These are phyloP conservation scores for Tarsius wallacei DNA, from an alignment of 2,797 vertebrate species.

Conservation along the genomic window DNA sequence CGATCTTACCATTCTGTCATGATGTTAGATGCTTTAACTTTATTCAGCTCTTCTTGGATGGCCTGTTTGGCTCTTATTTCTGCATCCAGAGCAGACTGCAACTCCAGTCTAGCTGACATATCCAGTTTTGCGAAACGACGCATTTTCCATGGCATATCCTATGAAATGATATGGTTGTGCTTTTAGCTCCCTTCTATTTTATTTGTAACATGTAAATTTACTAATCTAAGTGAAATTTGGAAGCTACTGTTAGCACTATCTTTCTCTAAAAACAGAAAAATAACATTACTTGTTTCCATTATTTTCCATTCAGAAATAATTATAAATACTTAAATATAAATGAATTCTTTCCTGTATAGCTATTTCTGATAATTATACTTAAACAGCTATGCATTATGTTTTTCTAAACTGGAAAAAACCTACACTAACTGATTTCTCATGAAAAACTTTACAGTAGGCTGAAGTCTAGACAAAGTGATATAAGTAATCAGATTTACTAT, in stretches of 20 bases:
- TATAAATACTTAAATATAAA: neutral
- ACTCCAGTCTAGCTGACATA: constrained; percentile 98
- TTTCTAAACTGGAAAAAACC: constrained; percentile 52
- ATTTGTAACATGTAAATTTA: neutral
- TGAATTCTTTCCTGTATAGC: neutral
- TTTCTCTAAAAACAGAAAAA: constrained; percentile 61
- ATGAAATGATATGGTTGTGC: neutral
- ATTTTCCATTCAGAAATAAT: constrained; percentile 69
- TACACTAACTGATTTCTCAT: neutral
- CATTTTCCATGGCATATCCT: constrained; percentile 99
- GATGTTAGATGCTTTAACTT: constrained; percentile 97
- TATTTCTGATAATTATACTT: neutral
- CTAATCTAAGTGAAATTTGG: constrained; percentile 63
- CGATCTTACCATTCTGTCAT: constrained; percentile 96
- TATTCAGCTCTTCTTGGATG: constrained; percentile 98
- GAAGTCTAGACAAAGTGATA: neutral
- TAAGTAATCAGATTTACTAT: neutral
- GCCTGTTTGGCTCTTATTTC: constrained; percentile 99
- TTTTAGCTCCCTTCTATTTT: constrained; percentile 33
- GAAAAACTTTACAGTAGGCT: neutral
- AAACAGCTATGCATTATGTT: neutral
- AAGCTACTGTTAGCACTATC: neutral
- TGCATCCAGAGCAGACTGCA: constrained; percentile 98
- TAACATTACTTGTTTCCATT: neutral
- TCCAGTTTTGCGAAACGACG: constrained; percentile 98